Base-by-base conservation (phyloP, 2,888 invertebrate species). In the Girardia tigrina region DNA sequence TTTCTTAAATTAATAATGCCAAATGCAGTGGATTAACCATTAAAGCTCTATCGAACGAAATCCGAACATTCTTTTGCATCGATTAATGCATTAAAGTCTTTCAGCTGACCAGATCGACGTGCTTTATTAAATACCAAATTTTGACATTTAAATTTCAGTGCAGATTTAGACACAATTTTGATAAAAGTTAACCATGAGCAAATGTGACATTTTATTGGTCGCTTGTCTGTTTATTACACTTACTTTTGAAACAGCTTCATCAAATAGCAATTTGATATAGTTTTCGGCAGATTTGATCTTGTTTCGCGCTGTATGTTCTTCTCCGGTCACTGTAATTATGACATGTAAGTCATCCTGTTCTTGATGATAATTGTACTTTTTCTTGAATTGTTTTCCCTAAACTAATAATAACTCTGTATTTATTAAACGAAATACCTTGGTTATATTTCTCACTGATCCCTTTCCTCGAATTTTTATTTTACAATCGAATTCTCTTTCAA, bases 131-230 rank as follows among this genome's bases (percentile, higher is more conserved):
- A 56, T 56, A n/a, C 56, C 56, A 56, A 14, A 26, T 29, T 26
- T 29, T 74, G n/a, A 77, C 42, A 69, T n/a, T 73, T 72, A 26
- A 26, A 76, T 4, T 4, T 2, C n/a, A 20, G 4, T 56, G 56
- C n/a, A 56, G 23, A n/a, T 20, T 56, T 56, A 20, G 8, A 56
- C 8, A 56, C 4, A 8, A 56, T 12, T 56, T 56, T 16, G 56
- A 56, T 56, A 56, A 56, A 20, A 56, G 4, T 56, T 56, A 20
- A 12, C 56, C n/a, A 16, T 56, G 23, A 12, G n/a, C 23, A 56
- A 8, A 56, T 56, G n/a, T 56, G n/a, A 56, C 56, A 56, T 56
- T 56, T 36, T 8, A 36, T 36, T 36, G 36, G 36, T 12, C 16
- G 16, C n/a, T n/a, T n/a, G n/a, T n/a, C n/a, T 6, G 23, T 20